Percentiles rank a stretch among this genome's conserved stretches.
These are phyloP conservation scores for Nesometra sesokonis DNA, from an alignment of 35 echinoderm and acorn worm species.

Conservation along the genomic window DNA sequence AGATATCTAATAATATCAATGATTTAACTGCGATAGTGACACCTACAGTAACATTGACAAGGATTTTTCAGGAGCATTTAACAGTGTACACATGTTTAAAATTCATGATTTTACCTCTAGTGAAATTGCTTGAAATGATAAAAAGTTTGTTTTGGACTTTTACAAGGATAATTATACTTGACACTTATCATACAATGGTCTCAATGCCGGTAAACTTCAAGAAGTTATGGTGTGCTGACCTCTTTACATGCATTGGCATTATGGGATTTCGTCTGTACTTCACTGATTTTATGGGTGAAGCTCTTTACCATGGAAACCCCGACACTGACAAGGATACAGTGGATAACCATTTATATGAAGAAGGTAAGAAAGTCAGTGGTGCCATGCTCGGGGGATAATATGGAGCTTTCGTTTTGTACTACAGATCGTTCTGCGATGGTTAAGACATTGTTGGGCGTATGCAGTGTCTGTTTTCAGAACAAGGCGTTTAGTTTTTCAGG, in stretches of 20 bases:
- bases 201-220: constrained; percentile 60
- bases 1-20: background rate
- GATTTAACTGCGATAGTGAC: background rate
- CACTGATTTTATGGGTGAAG: constrained; percentile 79
- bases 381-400: too few relatives aligned
- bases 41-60: too few relatives aligned
- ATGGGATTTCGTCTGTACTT: constrained; percentile 91
- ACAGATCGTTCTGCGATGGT: too few relatives aligned
- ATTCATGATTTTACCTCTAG: background rate
- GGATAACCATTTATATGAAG: constrained; percentile 47
- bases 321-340: constrained; percentile 26
- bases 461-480: too few relatives aligned
- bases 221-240: constrained; percentile 51
- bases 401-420: too few relatives aligned
- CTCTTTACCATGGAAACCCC: constrained; percentile 76
- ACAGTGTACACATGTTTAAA: background rate
- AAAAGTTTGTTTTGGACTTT: background rate
- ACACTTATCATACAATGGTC: background rate
- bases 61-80: background rate
- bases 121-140: background rate
- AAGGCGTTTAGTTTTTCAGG: too few relatives aligned
- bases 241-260: constrained; percentile 68
- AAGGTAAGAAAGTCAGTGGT: constrained; percentile 26
- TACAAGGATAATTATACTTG: background rate
- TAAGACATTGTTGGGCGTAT: too few relatives aligned